Evolutionary conservation across 2,888 invertebrate genomes (phyloP).

Genomic region (Drosophila multiciliata): DNA sequence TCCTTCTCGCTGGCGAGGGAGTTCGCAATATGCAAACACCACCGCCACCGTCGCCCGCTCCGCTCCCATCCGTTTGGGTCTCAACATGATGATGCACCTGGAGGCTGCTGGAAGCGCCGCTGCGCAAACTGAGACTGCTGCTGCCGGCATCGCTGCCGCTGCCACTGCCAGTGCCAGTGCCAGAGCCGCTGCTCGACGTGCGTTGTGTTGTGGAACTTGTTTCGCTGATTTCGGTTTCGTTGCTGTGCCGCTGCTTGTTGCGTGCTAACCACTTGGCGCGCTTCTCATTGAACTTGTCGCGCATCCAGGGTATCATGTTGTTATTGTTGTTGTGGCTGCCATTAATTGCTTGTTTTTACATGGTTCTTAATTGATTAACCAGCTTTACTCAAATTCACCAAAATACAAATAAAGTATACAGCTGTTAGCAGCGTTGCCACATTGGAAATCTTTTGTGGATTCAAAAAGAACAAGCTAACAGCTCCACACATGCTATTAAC

Average conservation of each 20-base stretch:
- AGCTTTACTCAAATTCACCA: conserved; percentile 33
- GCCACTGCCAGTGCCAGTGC: conserved; percentile 8
- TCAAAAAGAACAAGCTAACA: not conserved
- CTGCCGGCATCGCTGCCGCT: conserved; percentile 60
- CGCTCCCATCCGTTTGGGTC: conserved; percentile 66
- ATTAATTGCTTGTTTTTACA: conserved; percentile 48
- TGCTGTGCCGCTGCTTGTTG: conserved; percentile 66
- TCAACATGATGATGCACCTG: conserved; percentile 57
- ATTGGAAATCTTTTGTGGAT: conserved; percentile 4
- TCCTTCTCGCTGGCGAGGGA: conserved; percentile 67
- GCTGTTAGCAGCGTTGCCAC: conserved; percentile 57
- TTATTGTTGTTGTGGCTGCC: conserved; percentile 57
- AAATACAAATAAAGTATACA: conserved; percentile 55
- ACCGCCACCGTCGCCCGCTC: conserved; percentile 58
- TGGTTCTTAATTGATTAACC: conserved; percentile 25
- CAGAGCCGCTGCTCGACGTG: conserved; percentile 27
- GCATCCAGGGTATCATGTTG: conserved; percentile 85
- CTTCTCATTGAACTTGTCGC: conserved; percentile 84
- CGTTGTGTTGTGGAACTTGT: conserved; percentile 50
- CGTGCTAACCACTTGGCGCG: conserved; percentile 84
- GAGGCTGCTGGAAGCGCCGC: conserved; percentile 35
- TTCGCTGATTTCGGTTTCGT: conserved; percentile 34
- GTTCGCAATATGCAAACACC: conserved; percentile 67
- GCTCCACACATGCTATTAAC: not conserved
- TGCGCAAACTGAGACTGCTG: conserved; percentile 50